Evolutionary conservation across 2,888 invertebrate genomes (phyloP).

Genomic region (Drosophila ustulata): DNA sequence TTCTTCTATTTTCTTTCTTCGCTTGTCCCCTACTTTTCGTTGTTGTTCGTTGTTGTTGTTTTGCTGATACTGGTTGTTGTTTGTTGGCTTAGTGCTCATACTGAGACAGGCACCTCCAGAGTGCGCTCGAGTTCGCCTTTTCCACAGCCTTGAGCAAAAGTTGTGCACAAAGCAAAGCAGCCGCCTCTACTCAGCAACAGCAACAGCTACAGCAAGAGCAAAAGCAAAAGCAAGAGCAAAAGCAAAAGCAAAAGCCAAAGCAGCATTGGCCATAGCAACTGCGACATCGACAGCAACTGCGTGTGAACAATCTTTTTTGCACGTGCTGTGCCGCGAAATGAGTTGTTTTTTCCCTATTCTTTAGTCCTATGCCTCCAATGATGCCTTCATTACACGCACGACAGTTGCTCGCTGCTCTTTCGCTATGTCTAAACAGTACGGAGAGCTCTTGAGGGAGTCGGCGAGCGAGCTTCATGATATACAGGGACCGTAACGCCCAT

Average conservation of each 20-base stretch:
- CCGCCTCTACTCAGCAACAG: slow-evolving; percentile 45
- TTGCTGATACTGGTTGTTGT: background rate
- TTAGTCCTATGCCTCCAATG: slow-evolving; percentile 41
- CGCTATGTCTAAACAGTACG: no score
- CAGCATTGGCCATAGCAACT: slow-evolving; percentile 4
- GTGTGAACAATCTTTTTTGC: slow-evolving; percentile 51
- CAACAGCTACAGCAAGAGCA: slow-evolving; percentile 9
- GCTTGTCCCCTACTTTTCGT: slow-evolving; percentile 4
- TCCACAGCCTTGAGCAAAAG: slow-evolving; percentile 57
- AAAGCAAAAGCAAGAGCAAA: no score
- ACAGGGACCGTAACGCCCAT: no score
- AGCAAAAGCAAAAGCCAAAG: background rate
- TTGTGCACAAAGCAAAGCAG: slow-evolving; percentile 57
- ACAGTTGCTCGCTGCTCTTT: no score
- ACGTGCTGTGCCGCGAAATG: slow-evolving; percentile 74
- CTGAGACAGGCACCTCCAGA: slow-evolving; percentile 38
- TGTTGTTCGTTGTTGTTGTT: slow-evolving; percentile 8
- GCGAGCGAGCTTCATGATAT: no score
- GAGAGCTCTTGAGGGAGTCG: no score
- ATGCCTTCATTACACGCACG: slow-evolving; percentile 22
- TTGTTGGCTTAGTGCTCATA: slow-evolving; percentile 25
- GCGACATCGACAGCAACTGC: slow-evolving; percentile 14
- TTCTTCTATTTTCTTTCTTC: slow-evolving; percentile 13
- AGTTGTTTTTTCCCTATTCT: slow-evolving; percentile 51
- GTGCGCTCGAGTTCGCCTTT: slow-evolving; percentile 46